Percentiles rank a stretch among this genome's conserved stretches.
phyloP scores from a whole-genome alignment of 2,797 vertebrate species.

The Taeniopygia guttata region DNA sequence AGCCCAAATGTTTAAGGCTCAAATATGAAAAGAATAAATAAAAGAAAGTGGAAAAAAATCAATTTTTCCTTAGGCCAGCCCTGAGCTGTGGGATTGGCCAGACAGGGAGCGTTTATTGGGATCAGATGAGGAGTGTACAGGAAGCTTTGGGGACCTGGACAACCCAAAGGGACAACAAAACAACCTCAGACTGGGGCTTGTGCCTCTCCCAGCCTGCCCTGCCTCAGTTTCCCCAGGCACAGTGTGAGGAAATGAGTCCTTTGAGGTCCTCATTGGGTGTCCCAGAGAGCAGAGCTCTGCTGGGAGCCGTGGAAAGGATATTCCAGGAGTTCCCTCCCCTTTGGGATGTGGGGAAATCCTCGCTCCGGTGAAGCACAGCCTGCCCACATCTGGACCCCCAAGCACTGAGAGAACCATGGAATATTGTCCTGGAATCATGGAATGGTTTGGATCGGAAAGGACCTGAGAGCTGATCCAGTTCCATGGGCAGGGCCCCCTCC shows the following conservation, averaged over 20 bases:
- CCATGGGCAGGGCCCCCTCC: not conserved
- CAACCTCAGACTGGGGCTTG: not conserved
- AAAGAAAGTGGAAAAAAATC: not conserved
- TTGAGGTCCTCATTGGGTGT: rapidly evolving
- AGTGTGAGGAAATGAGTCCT: not conserved
- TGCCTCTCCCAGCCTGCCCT: not conserved
- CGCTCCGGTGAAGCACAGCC: not conserved
- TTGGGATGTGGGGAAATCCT: rapidly evolving
- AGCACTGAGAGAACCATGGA: rapidly evolving
- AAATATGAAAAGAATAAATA: not conserved
- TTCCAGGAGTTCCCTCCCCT: not conserved
- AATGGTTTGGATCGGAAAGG: not conserved
- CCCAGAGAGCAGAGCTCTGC: not conserved
- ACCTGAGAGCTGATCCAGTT: rapidly evolving
- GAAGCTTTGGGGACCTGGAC: not conserved
- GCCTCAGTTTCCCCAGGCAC: not conserved
- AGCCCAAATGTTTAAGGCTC: not conserved
- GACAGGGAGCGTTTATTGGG: not conserved
- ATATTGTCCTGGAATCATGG: rapidly evolving
- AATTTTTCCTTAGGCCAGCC: not conserved
- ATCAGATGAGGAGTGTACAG: not conserved
- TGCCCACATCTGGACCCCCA: not conserved
- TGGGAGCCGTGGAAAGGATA: not conserved
- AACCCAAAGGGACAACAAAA: not conserved
- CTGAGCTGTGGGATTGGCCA: not conserved